Evolutionary conservation across 2,888 invertebrate genomes (phyloP).

Genomic region (Crossocerus cetratus): DNA sequence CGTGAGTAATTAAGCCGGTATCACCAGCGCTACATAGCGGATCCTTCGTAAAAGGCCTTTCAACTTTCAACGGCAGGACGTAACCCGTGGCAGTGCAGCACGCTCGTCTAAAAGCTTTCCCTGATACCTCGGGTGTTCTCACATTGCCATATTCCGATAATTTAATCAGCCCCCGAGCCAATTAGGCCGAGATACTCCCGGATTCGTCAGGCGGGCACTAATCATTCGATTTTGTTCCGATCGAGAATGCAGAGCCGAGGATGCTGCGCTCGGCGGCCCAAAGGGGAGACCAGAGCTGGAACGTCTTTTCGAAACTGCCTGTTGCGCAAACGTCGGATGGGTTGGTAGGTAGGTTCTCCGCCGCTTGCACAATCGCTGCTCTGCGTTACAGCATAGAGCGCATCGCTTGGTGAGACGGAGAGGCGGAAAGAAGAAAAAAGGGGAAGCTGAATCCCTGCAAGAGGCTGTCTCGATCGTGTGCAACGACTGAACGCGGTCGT

Average conservation of each 20-base stretch:
- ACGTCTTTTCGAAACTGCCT: slow-evolving; percentile 56
- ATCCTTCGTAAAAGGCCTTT: slow-evolving; percentile 1
- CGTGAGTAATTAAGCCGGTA: slow-evolving; percentile 24
- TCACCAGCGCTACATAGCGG: slow-evolving; percentile 15
- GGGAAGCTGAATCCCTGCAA: slow-evolving; percentile 46
- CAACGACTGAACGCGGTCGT: slow-evolving; percentile 1
- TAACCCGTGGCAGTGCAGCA: slow-evolving; percentile 2
- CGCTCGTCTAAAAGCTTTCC: slow-evolving; percentile 10
- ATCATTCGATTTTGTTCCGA: not conserved
- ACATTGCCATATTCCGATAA: not conserved
- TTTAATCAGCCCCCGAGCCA: slow-evolving; percentile 31
- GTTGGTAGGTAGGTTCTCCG: slow-evolving; percentile 53
- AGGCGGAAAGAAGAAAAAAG: slow-evolving; percentile 4
- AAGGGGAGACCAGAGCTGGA: slow-evolving; percentile 47
- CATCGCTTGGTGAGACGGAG: slow-evolving; percentile 28
- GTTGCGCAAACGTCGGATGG: slow-evolving; percentile 62
- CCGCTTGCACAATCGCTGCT: slow-evolving; percentile 64
- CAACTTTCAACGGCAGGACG: not conserved
- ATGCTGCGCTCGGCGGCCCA: slow-evolving; percentile 42
- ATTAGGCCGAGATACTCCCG: not conserved
- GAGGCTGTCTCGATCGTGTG: slow-evolving; percentile 38
- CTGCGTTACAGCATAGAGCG: slow-evolving; percentile 49
- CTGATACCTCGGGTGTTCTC: not conserved
- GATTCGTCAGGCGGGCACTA: not conserved
- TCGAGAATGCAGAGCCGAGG: slow-evolving; percentile 22